Conservation (phyloP, 1,140 invertebrate species). For the Drosophila yakuba region DNA sequence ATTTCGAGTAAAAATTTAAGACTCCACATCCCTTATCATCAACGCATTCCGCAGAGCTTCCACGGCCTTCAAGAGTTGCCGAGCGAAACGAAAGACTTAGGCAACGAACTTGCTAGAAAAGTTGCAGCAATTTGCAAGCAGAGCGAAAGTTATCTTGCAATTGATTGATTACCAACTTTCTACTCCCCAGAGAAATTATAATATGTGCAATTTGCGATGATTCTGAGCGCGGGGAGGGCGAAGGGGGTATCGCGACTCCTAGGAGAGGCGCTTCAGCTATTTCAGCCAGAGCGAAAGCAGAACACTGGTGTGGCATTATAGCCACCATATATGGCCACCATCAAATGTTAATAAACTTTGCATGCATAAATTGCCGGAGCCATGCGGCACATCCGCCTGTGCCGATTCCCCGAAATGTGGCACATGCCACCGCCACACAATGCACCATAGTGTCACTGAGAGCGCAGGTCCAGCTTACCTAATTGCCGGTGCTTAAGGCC, state of each 20-base stretch:
- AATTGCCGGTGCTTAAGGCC: not conserved
- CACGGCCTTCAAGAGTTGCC: not conserved
- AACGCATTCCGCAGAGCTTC: not conserved
- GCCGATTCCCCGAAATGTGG: not conserved
- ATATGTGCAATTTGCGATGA: constrained; percentile 77
- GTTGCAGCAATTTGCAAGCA: constrained; percentile 53
- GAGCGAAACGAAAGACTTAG: constrained; percentile 56
- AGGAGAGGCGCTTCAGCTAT: constrained; percentile 2
- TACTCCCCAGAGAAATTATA: constrained; percentile 73
- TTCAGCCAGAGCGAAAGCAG: constrained; percentile 70
- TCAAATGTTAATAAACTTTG: constrained; percentile 63
- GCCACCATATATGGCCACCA: not conserved
- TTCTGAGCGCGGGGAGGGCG: constrained; percentile 41
- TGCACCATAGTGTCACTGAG: constrained; percentile 15
- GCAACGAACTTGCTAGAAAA: constrained; percentile 74
- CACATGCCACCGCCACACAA: not conserved
- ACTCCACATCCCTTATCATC: not conserved
- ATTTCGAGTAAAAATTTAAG: not conserved
- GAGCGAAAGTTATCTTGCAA: constrained; percentile 78
- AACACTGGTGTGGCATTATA: constrained; percentile 53
- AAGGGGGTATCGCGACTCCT: not conserved
- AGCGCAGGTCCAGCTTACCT: constrained; percentile 8
- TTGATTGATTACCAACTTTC: constrained; percentile 79
- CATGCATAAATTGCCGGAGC: constrained; percentile 1
- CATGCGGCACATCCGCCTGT: not conserved